Evolutionary conservation across 2,888 invertebrate species (phyloP).

Genomic region (Drosophila imparisetae): DNA sequence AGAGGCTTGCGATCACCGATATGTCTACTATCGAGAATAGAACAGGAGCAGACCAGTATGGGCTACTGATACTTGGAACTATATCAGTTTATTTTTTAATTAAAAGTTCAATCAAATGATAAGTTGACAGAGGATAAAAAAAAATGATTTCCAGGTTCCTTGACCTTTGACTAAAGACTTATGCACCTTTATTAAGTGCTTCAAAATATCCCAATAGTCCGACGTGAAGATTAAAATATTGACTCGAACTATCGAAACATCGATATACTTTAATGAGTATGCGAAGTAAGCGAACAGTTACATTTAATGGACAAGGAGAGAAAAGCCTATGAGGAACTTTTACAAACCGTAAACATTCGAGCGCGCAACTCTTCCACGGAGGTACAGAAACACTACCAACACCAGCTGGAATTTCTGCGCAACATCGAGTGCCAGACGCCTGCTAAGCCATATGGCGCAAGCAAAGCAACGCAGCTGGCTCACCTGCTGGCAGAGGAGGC

Average conservation of each 20-base stretch:
- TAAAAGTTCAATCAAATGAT: neutral
- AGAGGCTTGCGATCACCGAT: neutral
- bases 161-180: neutral
- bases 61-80: neutral
- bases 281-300: slow-evolving; percentile 1
- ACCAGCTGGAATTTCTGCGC: slow-evolving; percentile 50
- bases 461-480: slow-evolving; percentile 34
- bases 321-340: slow-evolving; percentile 40
- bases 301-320: slow-evolving; percentile 62
- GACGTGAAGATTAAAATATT: neutral
- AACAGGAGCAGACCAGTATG: neutral
- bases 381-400: slow-evolving; percentile 20
- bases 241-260: slow-evolving; percentile 22
- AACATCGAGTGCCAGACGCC: slow-evolving; percentile 27
- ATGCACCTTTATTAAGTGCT: neutral
- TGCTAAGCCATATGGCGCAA: slow-evolving; percentile 30
- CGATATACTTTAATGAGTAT: slow-evolving; percentile 12
- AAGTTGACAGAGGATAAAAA: neutral
- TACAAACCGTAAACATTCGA: slow-evolving; percentile 32
- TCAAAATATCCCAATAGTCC: neutral
- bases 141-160: neutral
- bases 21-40: neutral
- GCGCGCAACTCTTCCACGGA: slow-evolving; percentile 4
- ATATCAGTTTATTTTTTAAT: neutral
- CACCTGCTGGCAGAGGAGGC: slow-evolving; percentile 45